Evolutionary conservation across 1,140 invertebrate genomes (phyloP).

Genomic region (Teleopsis dalmanni): DNA sequence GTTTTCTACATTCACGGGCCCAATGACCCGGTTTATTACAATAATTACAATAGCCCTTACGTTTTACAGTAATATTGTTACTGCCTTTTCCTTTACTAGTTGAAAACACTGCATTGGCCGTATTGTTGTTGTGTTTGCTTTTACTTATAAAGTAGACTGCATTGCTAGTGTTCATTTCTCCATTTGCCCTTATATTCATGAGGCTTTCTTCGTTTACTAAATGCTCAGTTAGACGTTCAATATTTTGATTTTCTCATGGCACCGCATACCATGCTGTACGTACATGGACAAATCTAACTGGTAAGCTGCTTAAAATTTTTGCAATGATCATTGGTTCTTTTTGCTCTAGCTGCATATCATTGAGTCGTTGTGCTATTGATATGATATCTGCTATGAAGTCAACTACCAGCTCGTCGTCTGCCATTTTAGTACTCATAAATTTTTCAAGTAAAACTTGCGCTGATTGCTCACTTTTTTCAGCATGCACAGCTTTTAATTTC

Average conservation of each 20-base stretch:
- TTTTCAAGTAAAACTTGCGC: slow-evolving; percentile 4
- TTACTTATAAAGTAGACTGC: too few species aligned
- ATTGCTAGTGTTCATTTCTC: too few species aligned
- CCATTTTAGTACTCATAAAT: slow-evolving; percentile 9
- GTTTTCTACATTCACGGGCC: too few species aligned
- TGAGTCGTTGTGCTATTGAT: slow-evolving; percentile 1
- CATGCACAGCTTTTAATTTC: too few species aligned
- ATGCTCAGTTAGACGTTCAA: slow-evolving; percentile 9
- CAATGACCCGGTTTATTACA: too few species aligned
- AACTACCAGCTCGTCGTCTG: not conserved
- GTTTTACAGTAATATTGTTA: too few species aligned
- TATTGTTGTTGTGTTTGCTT: too few species aligned
- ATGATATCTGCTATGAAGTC: not conserved
- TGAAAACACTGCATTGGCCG: too few species aligned
- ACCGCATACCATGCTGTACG: slow-evolving; percentile 7
- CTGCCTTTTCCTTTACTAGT: too few species aligned
- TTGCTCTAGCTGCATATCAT: slow-evolving; percentile 7
- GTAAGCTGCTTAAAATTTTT: slow-evolving; percentile 7
- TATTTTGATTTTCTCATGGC: slow-evolving; percentile 2
- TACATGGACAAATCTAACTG: slow-evolving; percentile 4
- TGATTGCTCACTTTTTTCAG: too few species aligned
- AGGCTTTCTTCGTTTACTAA: not conserved
- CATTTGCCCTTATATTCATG: not conserved
- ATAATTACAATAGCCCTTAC: too few species aligned
- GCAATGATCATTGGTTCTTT: slow-evolving; percentile 4